Evolutionary conservation across 2,888 invertebrate genomes (phyloP), one percentile per base, ranked within the genome.

Genomic region (Trachelus iudaicus): DNA sequence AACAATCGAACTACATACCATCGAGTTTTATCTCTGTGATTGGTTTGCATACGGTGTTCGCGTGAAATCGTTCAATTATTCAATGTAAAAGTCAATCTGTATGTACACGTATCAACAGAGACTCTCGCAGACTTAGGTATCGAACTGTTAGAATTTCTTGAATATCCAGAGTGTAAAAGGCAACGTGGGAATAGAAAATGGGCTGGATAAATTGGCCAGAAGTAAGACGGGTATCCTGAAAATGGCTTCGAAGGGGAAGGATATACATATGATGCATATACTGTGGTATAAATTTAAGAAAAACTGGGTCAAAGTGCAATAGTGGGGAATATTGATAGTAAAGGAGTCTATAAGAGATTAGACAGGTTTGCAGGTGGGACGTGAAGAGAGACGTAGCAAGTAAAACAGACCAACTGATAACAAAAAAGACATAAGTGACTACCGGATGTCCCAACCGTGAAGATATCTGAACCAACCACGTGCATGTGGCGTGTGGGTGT

Each of bases 251-350:
- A 31, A 30, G 71, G 12, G 23, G 23, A 15, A 23, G 23, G 9
- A 56, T 11, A 76, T 76, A 75, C 56, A 73, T 73, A 79, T 81
- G 56, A 81, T 80, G 79, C 37, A 40, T 34, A 34, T 34, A 34
- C 34, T 34, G 34, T 34, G 34, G 34, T 9, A 34, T 80, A 83
- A 82, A 85, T 85, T 82, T 80, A 80, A 80, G 76, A 80, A 83
- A 84, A 86, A 86, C 81, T 85, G 73, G 85, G 85, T 82, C 82
- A 83, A 83, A 85, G 80, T 83, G 75, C 77, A 81, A 81, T 79
- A 76, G 80, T 77, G 77, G 76, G 37, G 77, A 76, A 77, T 80
- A 71, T 75, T 77, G 80, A 80, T 79, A 79, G 76, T 81, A 23
- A 1, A 73, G 68, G 12, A 56, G 23, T 23, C 9, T 56, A 23